phyloP scores from a whole-genome alignment of 2,113 vertebrate species.

The Macaca nemestrina region DNA sequence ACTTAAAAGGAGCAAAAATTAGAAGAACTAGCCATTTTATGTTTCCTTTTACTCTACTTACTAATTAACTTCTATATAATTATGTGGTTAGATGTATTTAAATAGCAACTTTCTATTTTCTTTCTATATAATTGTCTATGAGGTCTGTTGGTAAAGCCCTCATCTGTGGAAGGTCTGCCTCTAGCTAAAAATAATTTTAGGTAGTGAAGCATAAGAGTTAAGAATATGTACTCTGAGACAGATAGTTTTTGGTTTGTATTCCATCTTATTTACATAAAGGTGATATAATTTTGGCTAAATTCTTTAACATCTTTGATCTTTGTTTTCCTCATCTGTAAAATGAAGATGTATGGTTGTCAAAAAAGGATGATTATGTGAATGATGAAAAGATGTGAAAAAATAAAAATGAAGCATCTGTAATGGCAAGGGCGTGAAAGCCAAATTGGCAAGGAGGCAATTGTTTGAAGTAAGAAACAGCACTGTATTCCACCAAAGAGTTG shows the following conservation, averaged over 20 bases:
- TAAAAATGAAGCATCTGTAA: background rate
- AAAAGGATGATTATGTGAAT: background rate
- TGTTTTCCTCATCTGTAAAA: background rate
- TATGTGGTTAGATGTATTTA: background rate
- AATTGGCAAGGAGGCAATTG: background rate
- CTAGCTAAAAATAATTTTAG: background rate
- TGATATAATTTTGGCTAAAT: background rate
- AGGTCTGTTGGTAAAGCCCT: background rate
- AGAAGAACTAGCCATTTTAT: background rate
- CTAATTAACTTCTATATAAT: background rate
- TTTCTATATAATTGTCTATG: background rate
- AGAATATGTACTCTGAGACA: background rate
- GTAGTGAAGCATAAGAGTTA: background rate
- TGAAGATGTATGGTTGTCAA: background rate
- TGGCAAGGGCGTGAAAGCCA: background rate
- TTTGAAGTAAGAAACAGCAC: background rate
- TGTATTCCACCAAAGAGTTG: background rate
- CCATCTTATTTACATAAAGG: background rate
- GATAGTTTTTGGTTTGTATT: background rate
- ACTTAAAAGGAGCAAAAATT: background rate
- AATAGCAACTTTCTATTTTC: background rate
- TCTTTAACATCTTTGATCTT: background rate
- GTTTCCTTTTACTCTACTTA: slow-evolving; percentile 14
- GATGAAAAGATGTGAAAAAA: background rate
- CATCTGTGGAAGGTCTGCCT: background rate